Evolutionary conservation across 2,113 vertebrate species (phyloP).

Genomic region (Chaenocephalus aceratus): DNA sequence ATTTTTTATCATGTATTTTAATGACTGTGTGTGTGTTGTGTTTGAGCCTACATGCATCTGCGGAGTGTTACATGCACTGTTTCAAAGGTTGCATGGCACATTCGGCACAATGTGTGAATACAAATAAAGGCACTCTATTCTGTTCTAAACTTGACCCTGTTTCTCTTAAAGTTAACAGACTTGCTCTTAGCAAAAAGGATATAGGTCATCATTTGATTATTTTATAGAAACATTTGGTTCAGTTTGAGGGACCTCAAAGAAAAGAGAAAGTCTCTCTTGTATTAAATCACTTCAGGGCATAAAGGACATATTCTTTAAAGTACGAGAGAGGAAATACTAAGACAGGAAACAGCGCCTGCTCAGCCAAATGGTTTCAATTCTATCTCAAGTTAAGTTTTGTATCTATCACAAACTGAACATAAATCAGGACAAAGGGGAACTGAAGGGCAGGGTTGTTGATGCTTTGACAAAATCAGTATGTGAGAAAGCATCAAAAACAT

Average conservation of each 20-base stretch:
- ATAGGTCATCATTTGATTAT: too few species aligned
- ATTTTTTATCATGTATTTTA: too few species aligned
- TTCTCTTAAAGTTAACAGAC: not conserved
- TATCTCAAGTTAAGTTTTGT: too few species aligned
- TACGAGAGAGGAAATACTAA: not conserved
- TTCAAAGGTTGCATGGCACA: too few species aligned
- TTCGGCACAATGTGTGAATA: too few species aligned
- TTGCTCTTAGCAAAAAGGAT: not conserved
- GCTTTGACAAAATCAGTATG: not conserved
- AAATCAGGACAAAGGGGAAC: not conserved
- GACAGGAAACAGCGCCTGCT: conserved; percentile 14
- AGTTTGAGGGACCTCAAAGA: too few species aligned
- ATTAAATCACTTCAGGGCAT: not conserved
- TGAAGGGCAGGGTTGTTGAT: not conserved
- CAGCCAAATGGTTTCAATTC: conserved; percentile 23
- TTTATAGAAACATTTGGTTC: too few species aligned
- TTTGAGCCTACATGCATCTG: too few species aligned
- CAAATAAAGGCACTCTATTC: not conserved
- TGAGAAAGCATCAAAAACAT: not conserved
- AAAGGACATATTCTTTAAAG: not conserved
- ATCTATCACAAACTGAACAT: conserved; percentile 9
- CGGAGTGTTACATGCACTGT: too few species aligned
- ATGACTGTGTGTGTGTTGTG: too few species aligned
- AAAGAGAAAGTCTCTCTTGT: too few species aligned
- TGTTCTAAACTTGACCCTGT: not conserved